Evolutionary conservation across 2,888 invertebrate genomes (phyloP), one percentile per base, ranked within the genome.

Genomic region (Mantis religiosa): DNA sequence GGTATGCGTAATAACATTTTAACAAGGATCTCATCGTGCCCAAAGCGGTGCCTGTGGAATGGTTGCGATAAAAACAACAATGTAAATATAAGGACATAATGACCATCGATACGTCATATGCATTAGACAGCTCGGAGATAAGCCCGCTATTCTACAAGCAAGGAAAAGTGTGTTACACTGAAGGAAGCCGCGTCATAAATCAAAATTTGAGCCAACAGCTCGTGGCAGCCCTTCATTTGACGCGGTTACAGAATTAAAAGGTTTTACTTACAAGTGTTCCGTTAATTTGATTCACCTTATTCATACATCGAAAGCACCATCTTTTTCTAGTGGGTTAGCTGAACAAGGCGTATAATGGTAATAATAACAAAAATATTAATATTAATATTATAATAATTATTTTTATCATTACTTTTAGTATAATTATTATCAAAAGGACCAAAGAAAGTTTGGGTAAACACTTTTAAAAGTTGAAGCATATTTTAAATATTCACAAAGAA

Each of bases 51-150:
- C 20, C 54, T 71, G 54, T 85, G 41, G 86, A 86, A 86, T 71
- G 71, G 86, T 71, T 86, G 54, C 54, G 54, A 86, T 86, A 54
- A 86, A 28, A 86, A 41, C 86, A 86, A 86, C 86, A 86, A 28
- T 86, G 86, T 86, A 86, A 86, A 86, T 86, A 86, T 86, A 81
- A 86, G 47, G 81, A 86, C 86, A 81, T 86, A 86, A 86, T 86
- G 86, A 86, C 86, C 86, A 86, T 81, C 86, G 81, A 86, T 86
- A 86, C 86, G 86, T 86, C 86, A 86, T 86, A n/a, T 81, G 12
- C 71, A 86, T 28, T 47, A 86, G 86, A 86, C 86, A 86, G 86
- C 86, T 86, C 15, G 20, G n/a, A 86, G 86, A 86, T 86, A 86
- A 86, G 86, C 28, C 30, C 41, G 28, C 28, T 47, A 81, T 28